Conservation (phyloP, 2,888 invertebrate species). For the Cantharis flavilabris region DNA sequence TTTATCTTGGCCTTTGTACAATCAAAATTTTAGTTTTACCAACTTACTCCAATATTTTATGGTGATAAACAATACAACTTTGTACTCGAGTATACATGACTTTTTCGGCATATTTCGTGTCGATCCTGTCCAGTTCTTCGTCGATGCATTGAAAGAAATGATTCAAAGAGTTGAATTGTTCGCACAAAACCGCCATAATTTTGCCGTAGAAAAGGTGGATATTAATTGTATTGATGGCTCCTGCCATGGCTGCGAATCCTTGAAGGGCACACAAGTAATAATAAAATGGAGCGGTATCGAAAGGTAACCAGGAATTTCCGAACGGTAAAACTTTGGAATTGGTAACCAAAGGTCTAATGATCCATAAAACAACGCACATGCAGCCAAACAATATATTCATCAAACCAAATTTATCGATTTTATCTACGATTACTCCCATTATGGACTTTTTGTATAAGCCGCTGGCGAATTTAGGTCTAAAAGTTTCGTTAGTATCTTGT, state of each 20-base stretch:
- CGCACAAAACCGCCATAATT: conserved; percentile 18
- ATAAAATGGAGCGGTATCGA: conserved; percentile 13
- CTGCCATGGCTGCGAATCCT: conserved; percentile 2
- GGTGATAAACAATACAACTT: conserved; percentile 18
- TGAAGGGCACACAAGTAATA: conserved; percentile 13
- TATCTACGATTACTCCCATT: conserved; percentile 14
- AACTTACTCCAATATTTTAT: conserved; percentile 20
- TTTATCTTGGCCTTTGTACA: too few species aligned
- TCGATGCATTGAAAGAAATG: conserved; percentile 15
- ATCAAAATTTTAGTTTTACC: too few species aligned
- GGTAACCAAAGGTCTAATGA: conserved; percentile 12
- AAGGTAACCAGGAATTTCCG: conserved; percentile 24
- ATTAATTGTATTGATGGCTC: conserved; percentile 14
- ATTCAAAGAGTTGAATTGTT: conserved; percentile 19
- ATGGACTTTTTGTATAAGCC: conserved; percentile 8
- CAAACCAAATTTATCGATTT: conserved; percentile 13
- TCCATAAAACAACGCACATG: conserved; percentile 14
- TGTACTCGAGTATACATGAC: not conserved
- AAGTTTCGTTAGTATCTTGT: not conserved
- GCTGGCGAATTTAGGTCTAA: conserved; percentile 2
- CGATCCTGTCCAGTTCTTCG: not conserved
- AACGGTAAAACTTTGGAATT: conserved; percentile 18
- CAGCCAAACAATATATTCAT: conserved; percentile 21
- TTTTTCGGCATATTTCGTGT: not conserved
- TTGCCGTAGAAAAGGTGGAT: conserved; percentile 24